Base-by-base conservation (phyloP, 2,797 vertebrate genomes). In the Silurus lanzhouensis region DNA sequence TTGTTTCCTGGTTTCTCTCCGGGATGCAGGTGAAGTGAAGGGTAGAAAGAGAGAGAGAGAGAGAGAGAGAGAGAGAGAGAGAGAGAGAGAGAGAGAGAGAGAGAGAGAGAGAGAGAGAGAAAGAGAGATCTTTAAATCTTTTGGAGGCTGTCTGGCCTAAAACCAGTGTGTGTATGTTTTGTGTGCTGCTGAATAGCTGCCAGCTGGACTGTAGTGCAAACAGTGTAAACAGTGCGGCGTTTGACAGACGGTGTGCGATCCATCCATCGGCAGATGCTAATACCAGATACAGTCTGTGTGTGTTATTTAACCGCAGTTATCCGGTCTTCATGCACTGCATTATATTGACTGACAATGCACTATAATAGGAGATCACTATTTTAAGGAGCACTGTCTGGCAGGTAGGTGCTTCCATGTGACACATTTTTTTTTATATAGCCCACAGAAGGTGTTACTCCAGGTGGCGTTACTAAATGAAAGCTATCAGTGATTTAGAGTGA, bases 251-350 rank as follows among this genome's bases (percentile, higher is more conserved):
- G 81, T 89, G 92, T 92, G 91, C 89, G 91, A 94, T 90, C 90
- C 93, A 92, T 94, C 94, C 82, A 90, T 94, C 93, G 91, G 93
- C 93, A 94, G 93, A 91, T 93, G 88, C 91, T 94, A 93, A 94
- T 94, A 93, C 90, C 85, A 87, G 87, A 89, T 91, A 90, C 90
- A 89, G 86, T 46, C 48, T 74, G 52, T 19, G 31, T 48, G 46
- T 67, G 46, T 44, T 46, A 76, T 55, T 55, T 31, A 83, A 66
- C 61, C 72, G 10, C n/a, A 75, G n/a, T 17, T 46, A 31, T 31
- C 52, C 38, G 1, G 60, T 8, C 82, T 22, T 55, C 3, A 13
- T 31, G 76, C 61, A 20, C 61, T 66, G 66, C 61, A 15, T 61
- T 72, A 74, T 63, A 46, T 27, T 12, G 66, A 66, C 52, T 6